Conservation (phyloP, 2,888 invertebrate genomes). For the Syrista parreyssii region DNA sequence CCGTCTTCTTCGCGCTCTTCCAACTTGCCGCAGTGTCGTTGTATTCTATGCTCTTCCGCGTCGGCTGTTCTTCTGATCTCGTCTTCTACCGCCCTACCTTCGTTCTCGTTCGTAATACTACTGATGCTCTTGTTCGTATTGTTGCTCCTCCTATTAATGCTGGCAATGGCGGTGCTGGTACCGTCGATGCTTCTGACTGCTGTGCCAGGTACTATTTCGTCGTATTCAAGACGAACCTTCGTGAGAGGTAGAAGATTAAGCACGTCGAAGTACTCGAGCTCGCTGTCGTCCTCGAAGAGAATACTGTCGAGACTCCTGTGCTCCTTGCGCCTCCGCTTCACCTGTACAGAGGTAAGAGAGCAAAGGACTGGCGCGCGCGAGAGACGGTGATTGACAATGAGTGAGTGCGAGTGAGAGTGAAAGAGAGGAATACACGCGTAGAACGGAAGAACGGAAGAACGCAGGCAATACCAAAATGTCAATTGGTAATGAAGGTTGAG, state of each 20-base stretch:
- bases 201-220: slow-evolving; percentile 42
- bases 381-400: not conserved
- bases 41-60: slow-evolving; percentile 48
- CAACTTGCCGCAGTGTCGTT: slow-evolving; percentile 17
- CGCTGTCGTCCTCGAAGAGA: slow-evolving; percentile 56
- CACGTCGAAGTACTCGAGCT: slow-evolving; percentile 62
- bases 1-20: not conserved
- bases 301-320: slow-evolving; percentile 62
- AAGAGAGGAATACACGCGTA: too few species aligned
- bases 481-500: too few species aligned
- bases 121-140: not conserved
- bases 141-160: not conserved
- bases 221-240: slow-evolving; percentile 57
- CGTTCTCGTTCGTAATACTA: not conserved
- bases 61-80: slow-evolving; percentile 17
- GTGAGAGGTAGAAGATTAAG: slow-evolving; percentile 60
- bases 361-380: not conserved
- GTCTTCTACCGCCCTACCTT: not conserved
- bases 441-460: too few species aligned
- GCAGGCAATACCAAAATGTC: too few species aligned
- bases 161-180: not conserved
- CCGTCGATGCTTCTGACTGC: not conserved
- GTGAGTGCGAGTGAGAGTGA: too few species aligned
- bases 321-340: slow-evolving; percentile 63
- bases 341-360: slow-evolving; percentile 40